Evolutionary conservation across 2,113 vertebrate genomes (phyloP), one percentile per base, ranked within the genome.

Genomic region (Paramormyrops kingsleyae): DNA sequence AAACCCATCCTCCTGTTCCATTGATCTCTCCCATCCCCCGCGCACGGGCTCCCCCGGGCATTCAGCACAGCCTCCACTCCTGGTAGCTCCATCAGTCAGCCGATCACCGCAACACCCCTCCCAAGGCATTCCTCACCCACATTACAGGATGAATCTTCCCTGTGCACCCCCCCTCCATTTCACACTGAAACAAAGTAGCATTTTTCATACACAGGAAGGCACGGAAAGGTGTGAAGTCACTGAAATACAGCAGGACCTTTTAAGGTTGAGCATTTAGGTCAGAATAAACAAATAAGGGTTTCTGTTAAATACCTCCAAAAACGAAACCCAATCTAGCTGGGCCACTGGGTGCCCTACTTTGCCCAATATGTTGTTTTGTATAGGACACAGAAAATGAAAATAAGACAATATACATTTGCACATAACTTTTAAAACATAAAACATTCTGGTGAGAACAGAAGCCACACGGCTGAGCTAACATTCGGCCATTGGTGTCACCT

Each of bases 41-140:
- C 19, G 8, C 24, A 27, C 1, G 24, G 7, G 59, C 8, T 62
- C 31, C 42, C 83, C 56, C 10, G 31, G 3, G 39, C 39, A 87
- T 27, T 31, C 66, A 83, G 24, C 39, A 21, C 31, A n/a, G 49
- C 42, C 53, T 83, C 42, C 12, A 13, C 39, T 47, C 19, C 46
- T 47, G 4, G 39, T 52, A 90, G 87, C 90, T 84, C 42, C 31
- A 35, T 90, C 74, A 77, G 89, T 10, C 44, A 66, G 46, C n/a
- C 27, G 24, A 44, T 80, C 83, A 70, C 27, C 19, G 42, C n/a
- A 12, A 53, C 4, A 5, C 15, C 1, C 47, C 35, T 62, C 27
- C n/a, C 62, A 66, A 17, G 89, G 66, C 35, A 80, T 87, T 77
- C 52, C 46, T 31, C n/a, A 42, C 15, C 1, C 66, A 12, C 84